phyloP scores from a whole-genome alignment of 2,797 vertebrate genomes.

The Micrastur ruficollis region DNA sequence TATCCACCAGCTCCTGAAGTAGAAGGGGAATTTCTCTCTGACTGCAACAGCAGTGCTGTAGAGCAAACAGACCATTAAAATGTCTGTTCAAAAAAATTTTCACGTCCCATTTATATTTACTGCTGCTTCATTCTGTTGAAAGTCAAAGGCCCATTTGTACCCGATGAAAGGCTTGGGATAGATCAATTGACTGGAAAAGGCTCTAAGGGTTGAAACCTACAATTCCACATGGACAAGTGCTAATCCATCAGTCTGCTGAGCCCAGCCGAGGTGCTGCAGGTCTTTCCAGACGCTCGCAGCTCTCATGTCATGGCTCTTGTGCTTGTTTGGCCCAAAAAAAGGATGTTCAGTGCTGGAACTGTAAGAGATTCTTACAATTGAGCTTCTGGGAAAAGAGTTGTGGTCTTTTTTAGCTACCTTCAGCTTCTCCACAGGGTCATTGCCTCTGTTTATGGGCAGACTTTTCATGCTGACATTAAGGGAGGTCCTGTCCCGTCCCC shows the following conservation, averaged over 20 bases:
- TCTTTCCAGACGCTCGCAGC: not conserved
- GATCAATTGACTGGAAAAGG: slow-evolving; percentile 19
- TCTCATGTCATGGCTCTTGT: not conserved
- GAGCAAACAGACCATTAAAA: slow-evolving; percentile 22
- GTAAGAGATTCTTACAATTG: not conserved
- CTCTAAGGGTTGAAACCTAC: not conserved
- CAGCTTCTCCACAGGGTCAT: not conserved
- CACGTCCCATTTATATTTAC: not conserved
- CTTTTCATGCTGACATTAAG: not conserved
- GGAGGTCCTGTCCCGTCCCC: no score
- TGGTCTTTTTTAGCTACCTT: not conserved
- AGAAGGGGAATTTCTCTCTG: not conserved
- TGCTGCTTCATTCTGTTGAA: slow-evolving; percentile 8
- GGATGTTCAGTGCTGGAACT: not conserved
- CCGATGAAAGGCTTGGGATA: slow-evolving; percentile 4
- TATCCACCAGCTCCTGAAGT: not conserved
- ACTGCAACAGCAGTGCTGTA: not conserved
- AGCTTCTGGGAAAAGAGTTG: not conserved
- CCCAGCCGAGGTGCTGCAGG: not conserved
- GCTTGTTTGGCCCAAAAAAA: not conserved
- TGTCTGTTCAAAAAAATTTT: not conserved
- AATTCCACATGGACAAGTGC: not conserved
- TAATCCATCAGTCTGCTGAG: slow-evolving; percentile 12
- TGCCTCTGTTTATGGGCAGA: not conserved
- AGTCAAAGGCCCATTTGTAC: not conserved